Evolutionary conservation across 1,140 invertebrate genomes (phyloP).

Genomic region (Scylla paramamosain): DNA sequence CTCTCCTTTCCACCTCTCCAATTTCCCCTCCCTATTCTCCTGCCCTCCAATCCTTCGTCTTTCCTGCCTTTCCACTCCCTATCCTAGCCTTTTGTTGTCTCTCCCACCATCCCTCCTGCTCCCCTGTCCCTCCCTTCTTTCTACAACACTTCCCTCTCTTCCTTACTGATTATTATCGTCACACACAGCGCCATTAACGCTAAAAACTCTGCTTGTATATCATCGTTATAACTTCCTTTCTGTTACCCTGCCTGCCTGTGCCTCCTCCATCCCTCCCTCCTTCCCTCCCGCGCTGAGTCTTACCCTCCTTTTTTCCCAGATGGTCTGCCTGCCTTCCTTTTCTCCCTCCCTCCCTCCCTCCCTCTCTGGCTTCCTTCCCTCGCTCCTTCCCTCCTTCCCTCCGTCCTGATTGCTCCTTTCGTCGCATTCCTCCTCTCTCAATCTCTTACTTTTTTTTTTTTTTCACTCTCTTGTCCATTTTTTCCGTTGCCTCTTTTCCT

Average conservation of each 20-base stretch:
- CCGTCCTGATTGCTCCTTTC: neutral
- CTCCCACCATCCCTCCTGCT: neutral
- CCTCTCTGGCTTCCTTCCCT: neutral
- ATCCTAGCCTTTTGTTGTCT: neutral
- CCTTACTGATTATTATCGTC: neutral
- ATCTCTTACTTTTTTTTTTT: neutral
- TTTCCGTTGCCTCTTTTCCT: neutral
- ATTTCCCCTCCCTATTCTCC: neutral
- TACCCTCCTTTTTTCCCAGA: neutral
- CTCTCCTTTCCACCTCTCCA: neutral
- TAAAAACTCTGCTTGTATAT: neutral
- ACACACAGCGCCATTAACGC: too few species aligned
- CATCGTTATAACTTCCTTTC: slow-evolving; percentile 18
- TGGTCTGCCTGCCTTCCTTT: neutral
- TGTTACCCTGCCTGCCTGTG: neutral
- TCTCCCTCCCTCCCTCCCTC: neutral
- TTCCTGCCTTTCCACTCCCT: neutral
- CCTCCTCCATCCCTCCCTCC: neutral
- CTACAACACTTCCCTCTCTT: neutral
- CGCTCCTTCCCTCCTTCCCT: neutral
- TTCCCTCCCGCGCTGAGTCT: neutral
- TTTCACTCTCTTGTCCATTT: neutral
- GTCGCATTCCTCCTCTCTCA: neutral
- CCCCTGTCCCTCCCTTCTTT: neutral
- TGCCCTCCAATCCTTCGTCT: neutral